Percentiles rank a stretch among this genome's conserved stretches.
phyloP scores from a whole-genome alignment of 2,888 invertebrate species.

The Latrodectus elegans region DNA sequence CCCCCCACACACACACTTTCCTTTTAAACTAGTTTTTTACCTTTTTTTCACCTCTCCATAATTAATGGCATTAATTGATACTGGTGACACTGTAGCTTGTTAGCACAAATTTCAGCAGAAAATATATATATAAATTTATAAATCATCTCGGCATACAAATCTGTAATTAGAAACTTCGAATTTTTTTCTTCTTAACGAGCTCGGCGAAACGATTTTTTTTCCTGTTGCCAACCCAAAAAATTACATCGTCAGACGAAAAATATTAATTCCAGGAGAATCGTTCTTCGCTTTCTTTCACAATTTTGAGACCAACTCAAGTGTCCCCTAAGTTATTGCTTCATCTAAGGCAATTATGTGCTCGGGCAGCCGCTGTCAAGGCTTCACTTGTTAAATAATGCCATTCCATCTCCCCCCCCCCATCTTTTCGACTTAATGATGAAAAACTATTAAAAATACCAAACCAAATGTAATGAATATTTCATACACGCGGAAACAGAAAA shows the following conservation, averaged over 20 bases:
- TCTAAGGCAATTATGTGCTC: constrained; percentile 53
- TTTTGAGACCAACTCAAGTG: constrained; percentile 13
- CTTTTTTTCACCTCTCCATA: no score
- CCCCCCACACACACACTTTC: no score
- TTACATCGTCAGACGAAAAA: constrained; percentile 6
- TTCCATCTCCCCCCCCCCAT: not conserved
- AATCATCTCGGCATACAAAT: not conserved
- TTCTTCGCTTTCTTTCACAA: constrained; percentile 17
- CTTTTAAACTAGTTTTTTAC: no score
- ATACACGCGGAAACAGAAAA: constrained; percentile 19
- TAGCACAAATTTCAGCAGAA: not conserved
- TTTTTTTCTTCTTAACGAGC: constrained; percentile 16
- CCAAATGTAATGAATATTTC: constrained; percentile 44
- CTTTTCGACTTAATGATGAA: not conserved
- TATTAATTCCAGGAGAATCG: not conserved
- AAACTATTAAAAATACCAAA: not conserved
- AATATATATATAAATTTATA: not conserved
- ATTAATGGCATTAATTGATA: no score
- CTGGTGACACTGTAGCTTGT: not conserved
- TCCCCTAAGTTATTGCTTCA: constrained; percentile 59
- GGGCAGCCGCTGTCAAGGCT: not conserved
- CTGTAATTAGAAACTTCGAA: constrained; percentile 34
- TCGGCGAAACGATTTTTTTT: constrained; percentile 7
- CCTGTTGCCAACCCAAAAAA: constrained; percentile 5
- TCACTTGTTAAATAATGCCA: not conserved